Base-by-base conservation (phyloP, 2,113 vertebrate genomes). In the Lagopus leucura region DNA sequence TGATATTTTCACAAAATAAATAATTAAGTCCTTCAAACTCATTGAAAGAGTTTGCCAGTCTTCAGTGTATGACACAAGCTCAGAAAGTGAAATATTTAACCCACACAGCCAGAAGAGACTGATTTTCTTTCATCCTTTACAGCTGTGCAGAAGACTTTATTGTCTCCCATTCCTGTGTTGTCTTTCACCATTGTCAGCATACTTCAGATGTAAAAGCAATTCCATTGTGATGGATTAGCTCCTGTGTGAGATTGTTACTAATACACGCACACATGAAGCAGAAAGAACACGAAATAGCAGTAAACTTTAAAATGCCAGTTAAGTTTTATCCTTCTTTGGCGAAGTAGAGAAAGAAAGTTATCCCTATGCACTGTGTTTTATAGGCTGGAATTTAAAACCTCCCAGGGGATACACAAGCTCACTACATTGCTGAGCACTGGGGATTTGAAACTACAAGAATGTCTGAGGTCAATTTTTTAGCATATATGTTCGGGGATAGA, bases 1-100 rank as follows among this genome's bases (percentile, higher is more conserved):
- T 36, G 87, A 24, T 90, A 47, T 47, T 57, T 58, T 66, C 64
- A 76, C 25, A 88, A 91, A 92, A 89, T 43, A 79, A 92, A 76
- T 63, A 5, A 45, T 24, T 3, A 2, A n/a, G 43, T 76, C 40
- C 95, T 95, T 76, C 57, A 91, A 88, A 73, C 43, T 72, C 64
- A 60, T 4, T 15, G 58, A 43, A 75, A 83, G 17, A 20, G 20
- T 47, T 94, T 58, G 28, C 13, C 67, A 89, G 32, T 79, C 66
- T 90, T 78, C 36, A 54, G 57, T 63, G 20, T 36, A 74, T 32
- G 50, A 36, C 67, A 63, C 34, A 81, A 64, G 28, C 72, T 48
- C 65, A 83, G 38, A 43, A 90, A 75, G 52, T 4, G 0, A 17
- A 57, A 43, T 83, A 32, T 11, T 71, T 76, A 78, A 72, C 30